Conservation (phyloP, 2,797 vertebrate species). For the Ceryle rudis region DNA sequence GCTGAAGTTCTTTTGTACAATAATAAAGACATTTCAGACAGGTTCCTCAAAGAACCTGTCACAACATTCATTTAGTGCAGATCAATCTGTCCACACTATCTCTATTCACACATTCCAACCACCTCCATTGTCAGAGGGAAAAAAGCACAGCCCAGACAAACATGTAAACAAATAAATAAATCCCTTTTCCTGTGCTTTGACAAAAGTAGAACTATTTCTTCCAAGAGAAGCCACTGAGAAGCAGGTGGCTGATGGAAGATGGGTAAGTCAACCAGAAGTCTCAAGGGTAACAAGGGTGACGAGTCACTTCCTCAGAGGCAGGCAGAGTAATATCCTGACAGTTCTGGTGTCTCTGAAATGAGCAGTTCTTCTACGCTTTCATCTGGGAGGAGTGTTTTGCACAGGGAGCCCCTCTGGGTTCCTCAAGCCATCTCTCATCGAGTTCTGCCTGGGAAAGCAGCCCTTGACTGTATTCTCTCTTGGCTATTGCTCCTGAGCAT, state of each 20-base stretch:
- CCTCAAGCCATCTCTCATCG: neutral
- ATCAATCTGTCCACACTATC: neutral
- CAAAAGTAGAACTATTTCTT: slow-evolving; percentile 20
- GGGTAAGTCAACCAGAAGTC: neutral
- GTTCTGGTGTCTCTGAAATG: neutral
- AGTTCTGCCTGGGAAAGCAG: neutral
- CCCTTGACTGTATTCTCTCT: neutral
- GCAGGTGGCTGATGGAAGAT: slow-evolving; percentile 30
- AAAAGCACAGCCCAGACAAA: neutral
- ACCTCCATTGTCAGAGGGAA: neutral
- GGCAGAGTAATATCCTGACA: neutral
- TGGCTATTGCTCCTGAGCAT: neutral
- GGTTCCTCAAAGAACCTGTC: slow-evolving; percentile 9
- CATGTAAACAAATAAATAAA: slow-evolving; percentile 34
- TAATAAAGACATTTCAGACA: slow-evolving; percentile 38
- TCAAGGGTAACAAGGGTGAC: slow-evolving; percentile 10
- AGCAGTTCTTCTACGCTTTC: neutral
- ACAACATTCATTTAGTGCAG: neutral
- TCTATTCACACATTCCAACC: neutral
- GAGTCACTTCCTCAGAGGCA: neutral
- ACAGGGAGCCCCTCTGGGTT: neutral
- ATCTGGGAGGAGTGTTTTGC: neutral
- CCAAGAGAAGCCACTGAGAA: neutral
- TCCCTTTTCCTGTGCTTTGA: slow-evolving; percentile 28
- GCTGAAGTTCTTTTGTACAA: neutral